Conservation (phyloP, 2,797 vertebrate genomes). For the Anolis apletophallus region DNA sequence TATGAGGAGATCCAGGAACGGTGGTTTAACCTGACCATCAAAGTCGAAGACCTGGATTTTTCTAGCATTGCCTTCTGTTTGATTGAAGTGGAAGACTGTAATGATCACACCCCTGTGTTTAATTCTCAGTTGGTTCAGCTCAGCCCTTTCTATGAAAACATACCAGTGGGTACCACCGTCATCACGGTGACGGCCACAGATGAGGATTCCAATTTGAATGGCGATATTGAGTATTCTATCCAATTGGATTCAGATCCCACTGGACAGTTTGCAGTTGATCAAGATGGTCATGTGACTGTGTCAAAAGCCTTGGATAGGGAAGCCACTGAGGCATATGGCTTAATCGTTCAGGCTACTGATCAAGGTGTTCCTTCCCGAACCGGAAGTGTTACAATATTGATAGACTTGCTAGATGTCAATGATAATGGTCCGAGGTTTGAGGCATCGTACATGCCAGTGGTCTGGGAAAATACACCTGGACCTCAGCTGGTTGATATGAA, state of each 20-base stretch:
- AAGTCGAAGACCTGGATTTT: constrained; percentile 89
- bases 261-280: constrained; percentile 83
- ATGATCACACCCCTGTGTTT: constrained; percentile 90
- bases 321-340: constrained; percentile 76
- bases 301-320: constrained; percentile 84
- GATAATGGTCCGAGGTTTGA: constrained; percentile 91
- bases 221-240: constrained; percentile 85
- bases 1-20: constrained; percentile 87
- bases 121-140: constrained; percentile 83
- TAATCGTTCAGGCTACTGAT: constrained; percentile 87
- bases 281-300: constrained; percentile 82
- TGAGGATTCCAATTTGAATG: constrained; percentile 87
- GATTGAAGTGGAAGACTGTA: constrained; percentile 89
- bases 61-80: constrained; percentile 85
- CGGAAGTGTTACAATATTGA: constrained; percentile 84
- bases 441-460: constrained; percentile 81
- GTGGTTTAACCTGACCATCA: constrained; percentile 88
- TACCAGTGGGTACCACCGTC: constrained; percentile 83
- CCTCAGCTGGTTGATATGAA: constrained; percentile 85
- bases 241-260: constrained; percentile 83
- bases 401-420: constrained; percentile 88
- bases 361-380: constrained; percentile 82
- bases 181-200: constrained; percentile 84
- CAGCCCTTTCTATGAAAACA: constrained; percentile 83
- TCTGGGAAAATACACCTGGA: constrained; percentile 86